Evolutionary conservation across 2,113 vertebrate genomes (phyloP).

Genomic region (Tauraco erythrolophus): DNA sequence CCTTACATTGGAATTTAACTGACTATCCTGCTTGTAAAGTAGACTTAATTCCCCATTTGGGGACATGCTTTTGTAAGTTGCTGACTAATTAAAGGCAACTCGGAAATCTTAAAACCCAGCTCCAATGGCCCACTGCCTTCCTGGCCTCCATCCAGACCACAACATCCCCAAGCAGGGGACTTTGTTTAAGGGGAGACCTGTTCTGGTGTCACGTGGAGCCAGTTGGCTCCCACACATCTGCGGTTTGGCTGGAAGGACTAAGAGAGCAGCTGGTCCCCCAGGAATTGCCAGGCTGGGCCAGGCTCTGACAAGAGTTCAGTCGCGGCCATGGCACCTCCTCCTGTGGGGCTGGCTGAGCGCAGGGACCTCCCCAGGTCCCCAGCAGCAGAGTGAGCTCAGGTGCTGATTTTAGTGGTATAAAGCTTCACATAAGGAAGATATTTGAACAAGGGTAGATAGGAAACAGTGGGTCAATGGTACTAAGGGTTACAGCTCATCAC

Average conservation of each 20-base stretch:
- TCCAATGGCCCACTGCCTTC: background rate
- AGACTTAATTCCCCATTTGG: background rate
- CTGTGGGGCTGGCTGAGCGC: fast-evolving
- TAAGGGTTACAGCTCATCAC: background rate
- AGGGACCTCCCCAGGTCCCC: background rate
- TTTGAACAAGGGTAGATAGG: background rate
- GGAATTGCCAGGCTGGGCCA: background rate
- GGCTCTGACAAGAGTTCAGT: background rate
- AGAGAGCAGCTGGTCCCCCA: background rate
- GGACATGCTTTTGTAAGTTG: background rate
- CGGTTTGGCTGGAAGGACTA: background rate
- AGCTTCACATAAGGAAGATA: background rate
- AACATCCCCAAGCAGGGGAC: fast-evolving
- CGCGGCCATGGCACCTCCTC: fast-evolving
- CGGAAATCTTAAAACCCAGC: background rate
- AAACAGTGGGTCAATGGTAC: background rate
- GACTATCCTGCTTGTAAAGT: background rate
- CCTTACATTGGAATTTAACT: background rate
- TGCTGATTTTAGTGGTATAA: background rate
- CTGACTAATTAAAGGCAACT: background rate
- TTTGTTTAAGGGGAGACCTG: background rate
- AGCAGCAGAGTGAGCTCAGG: background rate
- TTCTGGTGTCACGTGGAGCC: background rate
- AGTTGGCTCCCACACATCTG: background rate
- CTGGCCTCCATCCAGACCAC: background rate